Conservation (phyloP, 1,140 invertebrate species). For the Trichonephila clavata region DNA sequence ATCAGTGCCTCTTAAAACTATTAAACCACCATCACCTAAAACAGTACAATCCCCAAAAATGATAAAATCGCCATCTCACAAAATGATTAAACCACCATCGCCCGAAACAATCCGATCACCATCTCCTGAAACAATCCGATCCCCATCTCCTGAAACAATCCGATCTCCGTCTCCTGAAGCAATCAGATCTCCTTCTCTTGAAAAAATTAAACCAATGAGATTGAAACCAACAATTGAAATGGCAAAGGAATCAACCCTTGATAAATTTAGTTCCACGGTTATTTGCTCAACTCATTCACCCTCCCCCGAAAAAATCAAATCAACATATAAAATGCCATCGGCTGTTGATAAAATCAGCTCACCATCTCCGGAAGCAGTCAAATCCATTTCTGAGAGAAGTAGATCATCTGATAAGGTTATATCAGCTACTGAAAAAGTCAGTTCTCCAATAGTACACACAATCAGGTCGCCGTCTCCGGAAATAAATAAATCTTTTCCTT, state of each 20-base stretch:
- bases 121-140: neutral
- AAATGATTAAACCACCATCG: neutral
- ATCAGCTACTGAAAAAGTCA: neutral
- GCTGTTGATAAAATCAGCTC: neutral
- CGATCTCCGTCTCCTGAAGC: neutral
- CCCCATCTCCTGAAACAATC: neutral
- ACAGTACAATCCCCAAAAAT: neutral
- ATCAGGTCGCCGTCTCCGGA: neutral
- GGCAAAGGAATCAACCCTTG: neutral
- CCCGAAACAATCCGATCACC: neutral
- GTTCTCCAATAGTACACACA: neutral
- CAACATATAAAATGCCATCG: neutral
- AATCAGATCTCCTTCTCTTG: neutral
- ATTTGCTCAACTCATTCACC: neutral
- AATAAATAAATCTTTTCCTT: neutral
- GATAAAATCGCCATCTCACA: neutral
- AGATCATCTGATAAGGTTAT: neutral
- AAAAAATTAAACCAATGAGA: neutral
- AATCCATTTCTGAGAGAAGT: neutral
- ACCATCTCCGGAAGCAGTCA: neutral
- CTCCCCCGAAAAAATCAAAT: neutral
- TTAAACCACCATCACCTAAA: neutral
- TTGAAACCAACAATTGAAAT: neutral
- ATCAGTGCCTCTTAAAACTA: too few species aligned
- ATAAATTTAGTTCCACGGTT: neutral